These are phyloP conservation scores for Linyphia triangularis DNA, from an alignment of 2,888 invertebrate species.

Conservation along the genomic window DNA sequence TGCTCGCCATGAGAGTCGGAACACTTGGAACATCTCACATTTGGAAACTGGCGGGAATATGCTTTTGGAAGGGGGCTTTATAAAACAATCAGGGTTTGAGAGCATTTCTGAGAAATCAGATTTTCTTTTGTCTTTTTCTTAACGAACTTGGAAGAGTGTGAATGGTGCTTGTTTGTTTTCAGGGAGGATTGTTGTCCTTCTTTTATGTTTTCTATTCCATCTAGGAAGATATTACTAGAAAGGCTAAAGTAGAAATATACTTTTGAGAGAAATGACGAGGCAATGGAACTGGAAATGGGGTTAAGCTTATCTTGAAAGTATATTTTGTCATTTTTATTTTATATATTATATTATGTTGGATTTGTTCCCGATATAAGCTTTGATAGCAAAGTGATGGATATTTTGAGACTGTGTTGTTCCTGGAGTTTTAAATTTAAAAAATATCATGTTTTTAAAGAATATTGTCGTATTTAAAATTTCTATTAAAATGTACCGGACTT, in stretches of 20 bases:
- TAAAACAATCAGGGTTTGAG: conserved; percentile 62
- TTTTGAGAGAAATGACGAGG: neutral
- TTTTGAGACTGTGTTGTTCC: no score
- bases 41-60: conserved; percentile 60
- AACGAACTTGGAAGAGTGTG: conserved; percentile 32
- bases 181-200: neutral
- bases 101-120: conserved; percentile 34
- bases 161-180: neutral
- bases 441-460: no score
- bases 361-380: no score
- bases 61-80: conserved; percentile 49
- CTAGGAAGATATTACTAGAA: no score
- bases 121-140: conserved; percentile 30
- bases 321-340: no score
- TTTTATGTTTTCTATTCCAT: neutral
- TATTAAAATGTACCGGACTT: no score
- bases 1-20: conserved; percentile 55
- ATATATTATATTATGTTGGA: no score
- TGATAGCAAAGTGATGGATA: no score
- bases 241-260: neutral
- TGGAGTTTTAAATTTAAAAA: no score
- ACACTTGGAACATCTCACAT: conserved; percentile 69
- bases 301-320: neutral
- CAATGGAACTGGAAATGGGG: neutral
- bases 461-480: no score